Evolutionary conservation across 2,797 vertebrate species (phyloP).

Genomic region (Gastrophryne carolinensis): DNA sequence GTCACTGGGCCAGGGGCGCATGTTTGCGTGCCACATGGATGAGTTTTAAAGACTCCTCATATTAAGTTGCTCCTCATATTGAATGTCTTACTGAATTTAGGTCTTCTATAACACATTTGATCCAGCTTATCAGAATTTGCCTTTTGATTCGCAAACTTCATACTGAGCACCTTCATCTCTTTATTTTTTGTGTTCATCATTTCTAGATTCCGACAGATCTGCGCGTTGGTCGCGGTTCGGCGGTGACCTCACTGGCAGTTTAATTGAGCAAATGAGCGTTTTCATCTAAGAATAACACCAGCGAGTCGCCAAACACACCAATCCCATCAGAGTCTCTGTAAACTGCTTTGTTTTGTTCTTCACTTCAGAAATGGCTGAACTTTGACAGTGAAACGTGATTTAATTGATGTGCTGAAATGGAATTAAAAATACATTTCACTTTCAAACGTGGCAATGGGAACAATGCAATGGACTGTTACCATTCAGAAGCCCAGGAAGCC

Average conservation of each 20-base stretch:
- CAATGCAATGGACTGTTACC: too few relatives aligned
- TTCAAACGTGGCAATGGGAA: too few relatives aligned
- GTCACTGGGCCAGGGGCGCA: too few relatives aligned
- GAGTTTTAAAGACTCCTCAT: too few relatives aligned
- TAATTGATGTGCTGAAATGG: too few relatives aligned
- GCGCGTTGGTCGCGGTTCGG: constrained; percentile 61
- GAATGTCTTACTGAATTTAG: too few relatives aligned
- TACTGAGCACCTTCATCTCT: not conserved
- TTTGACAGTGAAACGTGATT: not conserved
- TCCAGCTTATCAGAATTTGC: constrained; percentile 4
- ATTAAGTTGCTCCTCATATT: too few relatives aligned
- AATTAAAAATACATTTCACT: too few relatives aligned
- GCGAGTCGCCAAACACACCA: not conserved
- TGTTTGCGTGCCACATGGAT: too few relatives aligned
- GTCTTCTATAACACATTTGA: constrained; percentile 5
- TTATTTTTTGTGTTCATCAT: constrained; percentile 5
- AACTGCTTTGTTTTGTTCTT: not conserved
- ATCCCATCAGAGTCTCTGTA: constrained; percentile 6
- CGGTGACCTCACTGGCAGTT: constrained; percentile 74
- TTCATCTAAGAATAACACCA: constrained; percentile 26
- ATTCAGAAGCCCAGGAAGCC: too few relatives aligned
- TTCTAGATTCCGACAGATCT: not conserved
- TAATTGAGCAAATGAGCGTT: constrained; percentile 60
- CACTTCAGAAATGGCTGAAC: not conserved
- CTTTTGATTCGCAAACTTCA: constrained; percentile 3